Percentiles rank a stretch among this genome's conserved stretches.
Evolutionary conservation across 2,113 vertebrate species (phyloP).

Genomic region (Stictonetta naevosa): DNA sequence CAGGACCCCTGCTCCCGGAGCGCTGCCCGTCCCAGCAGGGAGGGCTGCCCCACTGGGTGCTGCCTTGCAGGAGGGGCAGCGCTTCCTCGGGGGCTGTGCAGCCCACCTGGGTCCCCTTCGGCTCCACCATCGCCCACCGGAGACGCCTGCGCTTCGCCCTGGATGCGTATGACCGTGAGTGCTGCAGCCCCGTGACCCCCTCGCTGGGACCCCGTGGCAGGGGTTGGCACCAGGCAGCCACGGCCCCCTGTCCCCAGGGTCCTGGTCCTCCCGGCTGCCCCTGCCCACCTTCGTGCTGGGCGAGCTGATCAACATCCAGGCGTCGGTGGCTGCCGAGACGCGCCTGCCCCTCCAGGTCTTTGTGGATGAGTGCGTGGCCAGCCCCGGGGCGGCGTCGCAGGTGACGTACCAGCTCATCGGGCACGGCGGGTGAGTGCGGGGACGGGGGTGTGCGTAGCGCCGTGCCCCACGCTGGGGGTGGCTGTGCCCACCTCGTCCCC

Average conservation of each 20-base stretch:
- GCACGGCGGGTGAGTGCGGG: background rate
- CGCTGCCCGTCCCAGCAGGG: too few relatives aligned
- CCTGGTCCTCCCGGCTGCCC: background rate
- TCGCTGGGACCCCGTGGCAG: too few relatives aligned
- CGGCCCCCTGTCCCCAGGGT: background rate
- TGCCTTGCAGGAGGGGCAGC: background rate
- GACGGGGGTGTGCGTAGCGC: too few relatives aligned
- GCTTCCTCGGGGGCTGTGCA: background rate
- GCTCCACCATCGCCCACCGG: background rate
- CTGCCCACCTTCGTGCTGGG: background rate
- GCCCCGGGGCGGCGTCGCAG: rapidly evolving
- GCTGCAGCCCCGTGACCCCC: too few relatives aligned
- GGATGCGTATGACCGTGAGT: background rate
- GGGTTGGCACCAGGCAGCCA: rapidly evolving
- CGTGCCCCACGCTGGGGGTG: background rate
- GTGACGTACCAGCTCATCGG: background rate
- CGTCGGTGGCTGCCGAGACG: background rate
- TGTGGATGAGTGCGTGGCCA: background rate
- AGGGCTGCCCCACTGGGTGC: too few relatives aligned
- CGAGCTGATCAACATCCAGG: conserved; percentile 14
- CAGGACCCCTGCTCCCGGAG: background rate
- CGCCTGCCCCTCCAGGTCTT: background rate
- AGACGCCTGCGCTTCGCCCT: background rate
- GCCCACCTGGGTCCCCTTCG: background rate
- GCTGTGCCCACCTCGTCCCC: rapidly evolving